Evolutionary conservation across 1,140 invertebrate genomes (phyloP), one percentile per base, ranked within the genome.

Genomic region (Drosophila repletoides): DNA sequence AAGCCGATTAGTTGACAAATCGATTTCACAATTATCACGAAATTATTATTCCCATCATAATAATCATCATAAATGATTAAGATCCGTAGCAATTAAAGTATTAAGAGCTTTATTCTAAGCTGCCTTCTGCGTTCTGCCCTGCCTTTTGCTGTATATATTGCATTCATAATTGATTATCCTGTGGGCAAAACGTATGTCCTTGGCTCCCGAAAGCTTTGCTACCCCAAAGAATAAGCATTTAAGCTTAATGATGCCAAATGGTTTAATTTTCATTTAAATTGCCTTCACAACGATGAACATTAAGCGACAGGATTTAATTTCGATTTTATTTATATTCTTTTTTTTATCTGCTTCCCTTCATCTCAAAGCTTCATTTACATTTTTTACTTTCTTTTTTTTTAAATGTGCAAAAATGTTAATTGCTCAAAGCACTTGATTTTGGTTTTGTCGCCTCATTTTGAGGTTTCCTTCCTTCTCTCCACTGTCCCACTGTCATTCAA

Each of bases 121-220:
- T n/a, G n/a, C 21, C 12, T n/a, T 1, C 36, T 9, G 5, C 17
- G 6, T 5, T 10, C 3, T 10, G 3, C 24, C 12, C 15, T 14
- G 9, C 12, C 38, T n/a, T 22, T 51, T 55, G 52, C 10, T 66
- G 24, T 24, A 38, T 24, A 38, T 40, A 67, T 43, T 81, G 66
- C 71, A 80, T 75, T 75, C 56, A 76, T 83, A 74, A 77, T 84
- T 84, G 73, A 84, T 77, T 83, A 68, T 83, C 63, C 72, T 73
- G 60, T 77, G 73, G 77, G 60, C 60, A 22, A 51, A 72, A 55
- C 55, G 51, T 60, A 67, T 75, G 29, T 24, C 53, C n/a, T 45
- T 22, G 10, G 12, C 12, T 12, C 5, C 17, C 36, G 29, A 10
- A 5, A 10, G 24, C 22, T 38, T 12, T 7, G 6, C 15, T 43